Conservation (phyloP, 2,797 vertebrate genomes). For the Crocidura indochinensis region DNA sequence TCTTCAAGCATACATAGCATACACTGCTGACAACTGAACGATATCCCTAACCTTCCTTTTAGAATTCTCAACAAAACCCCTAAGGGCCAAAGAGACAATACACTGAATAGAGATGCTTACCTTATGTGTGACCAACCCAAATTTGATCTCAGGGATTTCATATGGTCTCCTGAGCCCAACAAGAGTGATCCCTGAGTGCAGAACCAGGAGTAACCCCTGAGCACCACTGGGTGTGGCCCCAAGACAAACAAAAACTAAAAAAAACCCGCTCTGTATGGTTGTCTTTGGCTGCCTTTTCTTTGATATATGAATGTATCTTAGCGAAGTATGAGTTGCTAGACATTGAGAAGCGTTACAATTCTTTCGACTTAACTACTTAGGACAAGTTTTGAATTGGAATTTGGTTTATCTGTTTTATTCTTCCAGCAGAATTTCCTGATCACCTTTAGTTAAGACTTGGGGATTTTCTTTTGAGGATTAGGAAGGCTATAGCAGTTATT, state of each 20-base stretch:
- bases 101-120: too few relatives aligned
- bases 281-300: conserved; percentile 36
- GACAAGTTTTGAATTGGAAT: conserved; percentile 57
- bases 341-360: conserved; percentile 32
- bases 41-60: conserved; percentile 56
- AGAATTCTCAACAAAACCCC: conserved; percentile 48
- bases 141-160: too few relatives aligned
- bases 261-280: background rate
- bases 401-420: conserved; percentile 51
- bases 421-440: conserved; percentile 62
- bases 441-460: conserved; percentile 21
- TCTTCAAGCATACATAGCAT: background rate
- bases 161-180: too few relatives aligned
- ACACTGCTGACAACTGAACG: background rate
- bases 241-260: too few relatives aligned
- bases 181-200: too few relatives aligned
- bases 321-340: conserved; percentile 45
- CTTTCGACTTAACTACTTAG: conserved; percentile 31
- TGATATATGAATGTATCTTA: conserved; percentile 34
- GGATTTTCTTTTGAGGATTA: conserved; percentile 64
- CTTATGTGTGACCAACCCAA: too few relatives aligned
- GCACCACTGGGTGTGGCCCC: too few relatives aligned
- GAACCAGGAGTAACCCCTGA: too few relatives aligned
- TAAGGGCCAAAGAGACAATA: too few relatives aligned
- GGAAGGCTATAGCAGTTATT: conserved; percentile 58